Evolutionary conservation across 2,797 vertebrate genomes (phyloP).

Genomic region (Pachyuromys duprasi): DNA sequence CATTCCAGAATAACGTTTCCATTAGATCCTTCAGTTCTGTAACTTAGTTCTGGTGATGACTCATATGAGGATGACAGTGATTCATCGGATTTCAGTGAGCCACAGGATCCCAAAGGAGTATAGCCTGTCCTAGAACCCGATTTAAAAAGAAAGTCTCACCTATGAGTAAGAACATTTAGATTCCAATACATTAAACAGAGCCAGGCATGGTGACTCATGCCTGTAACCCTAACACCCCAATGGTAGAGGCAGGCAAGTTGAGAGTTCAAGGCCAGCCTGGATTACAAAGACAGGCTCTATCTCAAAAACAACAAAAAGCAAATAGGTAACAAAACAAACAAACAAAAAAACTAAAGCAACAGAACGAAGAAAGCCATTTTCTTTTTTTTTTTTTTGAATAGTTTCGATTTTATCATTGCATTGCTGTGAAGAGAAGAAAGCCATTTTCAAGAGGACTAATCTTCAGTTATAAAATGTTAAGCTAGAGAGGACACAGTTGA

Average conservation of each 20-base stretch:
- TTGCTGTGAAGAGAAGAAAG: too few relatives aligned
- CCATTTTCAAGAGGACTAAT: not conserved
- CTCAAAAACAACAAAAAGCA: not conserved
- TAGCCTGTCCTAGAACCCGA: constrained; percentile 50
- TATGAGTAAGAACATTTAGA: constrained; percentile 54
- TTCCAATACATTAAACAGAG: constrained; percentile 53
- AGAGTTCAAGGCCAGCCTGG: not conserved
- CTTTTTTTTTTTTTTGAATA: too few relatives aligned
- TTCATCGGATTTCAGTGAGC: constrained; percentile 71
- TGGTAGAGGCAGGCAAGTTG: not conserved
- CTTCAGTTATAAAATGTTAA: constrained; percentile 29
- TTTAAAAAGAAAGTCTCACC: constrained; percentile 61
- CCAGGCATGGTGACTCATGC: not conserved
- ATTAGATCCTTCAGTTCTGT: constrained; percentile 61
- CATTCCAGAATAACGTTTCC: constrained; percentile 56
- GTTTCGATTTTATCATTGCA: too few relatives aligned
- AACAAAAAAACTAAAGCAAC: not conserved
- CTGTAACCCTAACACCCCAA: not conserved
- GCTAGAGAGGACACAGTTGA: not conserved
- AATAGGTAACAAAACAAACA: too few relatives aligned
- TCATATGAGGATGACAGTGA: constrained; percentile 72
- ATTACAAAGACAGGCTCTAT: not conserved
- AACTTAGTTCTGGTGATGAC: constrained; percentile 70
- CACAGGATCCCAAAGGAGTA: constrained; percentile 62
- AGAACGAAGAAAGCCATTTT: not conserved